phyloP scores from a whole-genome alignment of 2,888 invertebrate genomes.

The Celastrina argiolus region DNA sequence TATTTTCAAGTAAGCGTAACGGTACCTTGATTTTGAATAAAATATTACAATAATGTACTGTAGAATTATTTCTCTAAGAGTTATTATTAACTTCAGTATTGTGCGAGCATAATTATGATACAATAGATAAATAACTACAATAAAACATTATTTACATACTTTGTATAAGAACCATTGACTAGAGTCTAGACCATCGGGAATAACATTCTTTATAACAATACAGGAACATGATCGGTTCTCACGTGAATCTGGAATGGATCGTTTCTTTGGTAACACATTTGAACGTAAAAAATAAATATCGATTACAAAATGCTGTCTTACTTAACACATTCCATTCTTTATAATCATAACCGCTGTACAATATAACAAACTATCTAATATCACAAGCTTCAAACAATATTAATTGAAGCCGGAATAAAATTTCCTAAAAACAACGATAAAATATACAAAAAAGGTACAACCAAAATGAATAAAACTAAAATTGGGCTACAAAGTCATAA shows the following conservation, averaged over 20 bases:
- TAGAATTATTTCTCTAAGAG: background rate
- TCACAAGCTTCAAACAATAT: slow-evolving; percentile 55
- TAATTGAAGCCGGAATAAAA: slow-evolving; percentile 66
- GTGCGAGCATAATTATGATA: slow-evolving; percentile 57
- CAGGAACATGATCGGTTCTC: slow-evolving; percentile 49
- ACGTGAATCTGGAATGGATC: slow-evolving; percentile 53
- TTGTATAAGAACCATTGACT: slow-evolving; percentile 71
- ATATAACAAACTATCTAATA: slow-evolving; percentile 63
- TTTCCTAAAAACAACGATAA: slow-evolving; percentile 68
- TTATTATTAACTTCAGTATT: slow-evolving; percentile 49
- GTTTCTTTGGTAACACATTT: slow-evolving; percentile 71
- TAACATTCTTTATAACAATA: slow-evolving; percentile 43
- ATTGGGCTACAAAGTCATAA: slow-evolving; percentile 41
- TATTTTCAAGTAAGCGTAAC: too few relatives aligned
- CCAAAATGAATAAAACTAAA: slow-evolving; percentile 49
- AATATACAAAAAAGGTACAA: slow-evolving; percentile 65
- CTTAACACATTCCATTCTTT: slow-evolving; percentile 22
- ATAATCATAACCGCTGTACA: slow-evolving; percentile 14
- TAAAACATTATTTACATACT: slow-evolving; percentile 44
- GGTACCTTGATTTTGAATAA: background rate
- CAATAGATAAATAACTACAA: slow-evolving; percentile 57
- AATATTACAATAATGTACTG: background rate
- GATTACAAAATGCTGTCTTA: slow-evolving; percentile 16
- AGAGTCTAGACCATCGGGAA: slow-evolving; percentile 63
- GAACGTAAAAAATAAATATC: slow-evolving; percentile 46